phyloP scores from a whole-genome alignment of 2,888 invertebrate genomes.

The Pyralis farinalis region DNA sequence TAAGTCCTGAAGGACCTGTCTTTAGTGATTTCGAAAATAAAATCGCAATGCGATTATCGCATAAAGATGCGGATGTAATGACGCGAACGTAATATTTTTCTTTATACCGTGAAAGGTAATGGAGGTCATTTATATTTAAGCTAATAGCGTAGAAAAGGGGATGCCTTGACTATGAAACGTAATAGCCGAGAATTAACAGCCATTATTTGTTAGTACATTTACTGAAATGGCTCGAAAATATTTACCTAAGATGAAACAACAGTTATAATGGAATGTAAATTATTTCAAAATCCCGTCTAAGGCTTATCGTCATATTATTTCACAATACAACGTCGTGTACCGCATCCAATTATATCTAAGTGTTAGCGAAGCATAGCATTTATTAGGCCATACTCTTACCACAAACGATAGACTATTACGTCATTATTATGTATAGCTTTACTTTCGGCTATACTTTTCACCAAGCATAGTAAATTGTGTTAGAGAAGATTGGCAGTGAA shows the following conservation, averaged over 20 bases:
- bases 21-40: too few species aligned
- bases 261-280: constrained; percentile 22
- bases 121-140: not conserved
- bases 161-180: not conserved
- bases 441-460: too few species aligned
- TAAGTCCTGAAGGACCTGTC: too few species aligned
- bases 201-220: constrained; percentile 5
- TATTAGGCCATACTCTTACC: too few species aligned
- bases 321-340: not conserved
- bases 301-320: constrained; percentile 15
- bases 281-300: constrained; percentile 20
- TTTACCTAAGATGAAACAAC: constrained; percentile 11
- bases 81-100: too few species aligned
- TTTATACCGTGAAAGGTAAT: not conserved
- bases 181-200: not conserved
- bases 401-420: too few species aligned
- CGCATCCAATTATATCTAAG: not conserved
- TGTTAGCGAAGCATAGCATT: too few species aligned
- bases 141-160: not conserved
- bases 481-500: too few species aligned
- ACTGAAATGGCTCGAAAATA: constrained; percentile 1
- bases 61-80: too few species aligned
- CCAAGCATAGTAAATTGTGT: too few species aligned
- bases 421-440: too few species aligned
- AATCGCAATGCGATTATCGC: too few species aligned